Evolutionary conservation across 1,140 invertebrate species (phyloP), one percentile per base, ranked within the genome.

Genomic region (Drosophila lowei): DNA sequence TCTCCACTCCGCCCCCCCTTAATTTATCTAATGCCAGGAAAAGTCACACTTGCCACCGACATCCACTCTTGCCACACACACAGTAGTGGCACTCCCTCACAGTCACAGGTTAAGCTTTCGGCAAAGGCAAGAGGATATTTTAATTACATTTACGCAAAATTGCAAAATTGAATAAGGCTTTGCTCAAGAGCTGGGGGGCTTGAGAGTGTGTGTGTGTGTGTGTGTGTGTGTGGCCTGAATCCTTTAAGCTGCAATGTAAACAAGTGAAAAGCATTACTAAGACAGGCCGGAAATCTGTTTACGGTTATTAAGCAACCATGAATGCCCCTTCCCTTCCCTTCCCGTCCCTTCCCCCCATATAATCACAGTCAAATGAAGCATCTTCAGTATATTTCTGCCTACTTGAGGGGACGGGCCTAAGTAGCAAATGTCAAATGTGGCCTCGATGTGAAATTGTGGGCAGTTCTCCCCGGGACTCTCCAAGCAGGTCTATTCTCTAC

Each of bases 121-220:
- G 72, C 68, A 41, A 38, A 43, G 43, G 42, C 65, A 42, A 86
- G 85, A 67, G 81, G 81, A 77, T 85, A 86, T 86, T 85, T 85
- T 85, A 85, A 85, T 85, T 85, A 85, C 80, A 85, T 85, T 86
- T 85, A 86, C 81, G 80, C 80, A 85, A 68, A 77, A 86, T 77
- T 86, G 72, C 66, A 75, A 71, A 85, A 85, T 85, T 86, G 81
- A 77, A 86, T 85, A 80, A 77, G 53, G 77, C 72, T 66, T 57
- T 25, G 63, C 42, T 46, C 59, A 61, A 41, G 41, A 52, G 48
- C 43, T 44, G 41, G 3, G 25, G 18, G 23, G 18, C 41, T 38
- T 50, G 66, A 5, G 25, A 4, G 34, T 43, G 67, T 50, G 63
- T 48, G 30, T 75, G 67, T 23, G 23, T 5, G 23, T 5, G 23